These are phyloP conservation scores for Rhyacophila evoluta DNA, from an alignment of 2,888 invertebrate genomes.

Conservation along the genomic window DNA sequence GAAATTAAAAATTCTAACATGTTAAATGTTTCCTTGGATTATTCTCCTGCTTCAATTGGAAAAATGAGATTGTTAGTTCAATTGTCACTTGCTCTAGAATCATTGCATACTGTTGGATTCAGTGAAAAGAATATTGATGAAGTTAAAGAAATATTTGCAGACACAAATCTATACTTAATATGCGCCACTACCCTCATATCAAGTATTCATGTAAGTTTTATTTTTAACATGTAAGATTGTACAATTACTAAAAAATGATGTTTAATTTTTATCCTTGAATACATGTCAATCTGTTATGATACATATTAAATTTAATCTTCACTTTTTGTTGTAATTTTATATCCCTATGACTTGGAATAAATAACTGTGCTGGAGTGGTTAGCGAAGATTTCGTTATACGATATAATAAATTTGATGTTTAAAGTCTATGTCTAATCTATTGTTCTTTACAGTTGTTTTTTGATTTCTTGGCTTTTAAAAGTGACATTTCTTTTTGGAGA, in stretches of 20 bases:
- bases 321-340: too few relatives aligned
- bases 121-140: slow-evolving; percentile 95
- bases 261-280: too few relatives aligned
- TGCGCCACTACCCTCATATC: slow-evolving; percentile 92
- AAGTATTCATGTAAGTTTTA: slow-evolving; percentile 91
- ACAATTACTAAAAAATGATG: too few relatives aligned
- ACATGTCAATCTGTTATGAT: too few relatives aligned
- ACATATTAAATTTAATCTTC: too few relatives aligned
- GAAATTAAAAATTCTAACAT: slow-evolving; percentile 73
- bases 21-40: slow-evolving; percentile 77
- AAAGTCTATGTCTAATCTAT: too few relatives aligned
- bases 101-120: slow-evolving; percentile 84
- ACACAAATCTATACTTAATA: slow-evolving; percentile 93
- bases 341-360: too few relatives aligned
- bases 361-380: too few relatives aligned
- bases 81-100: slow-evolving; percentile 79
- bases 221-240: too few relatives aligned
- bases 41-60: slow-evolving; percentile 83
- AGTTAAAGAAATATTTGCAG: slow-evolving; percentile 95
- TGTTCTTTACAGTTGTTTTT: slow-evolving; percentile 85
- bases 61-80: slow-evolving; percentile 82
- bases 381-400: too few relatives aligned
- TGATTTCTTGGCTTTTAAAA: slow-evolving; percentile 97
- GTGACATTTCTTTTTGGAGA: slow-evolving; percentile 96
- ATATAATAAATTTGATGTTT: too few relatives aligned